Base-by-base conservation (phyloP, 1,140 invertebrate species). In the Brachionus paranguensis region DNA sequence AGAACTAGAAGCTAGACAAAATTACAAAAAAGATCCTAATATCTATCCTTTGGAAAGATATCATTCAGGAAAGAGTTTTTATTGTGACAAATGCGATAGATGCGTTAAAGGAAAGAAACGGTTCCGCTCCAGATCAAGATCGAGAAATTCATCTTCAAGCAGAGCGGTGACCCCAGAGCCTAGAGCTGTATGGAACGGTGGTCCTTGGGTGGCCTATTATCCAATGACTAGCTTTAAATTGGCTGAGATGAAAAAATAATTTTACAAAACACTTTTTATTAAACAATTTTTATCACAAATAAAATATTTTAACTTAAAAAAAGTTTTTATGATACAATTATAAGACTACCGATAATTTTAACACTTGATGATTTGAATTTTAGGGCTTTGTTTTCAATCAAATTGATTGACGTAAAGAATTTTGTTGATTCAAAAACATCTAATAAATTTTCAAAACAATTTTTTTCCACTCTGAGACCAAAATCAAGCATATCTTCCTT, bases 131-230 rank as follows among this genome's bases (percentile, higher is more conserved):
- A 6, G 72, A 50, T 50, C 43, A 50, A 76, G 72, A 76, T 76
- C 72, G 11, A 76, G 72, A 27, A n/a, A 12, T 47, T 47, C 43
- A 27, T 76, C 27, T 12, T 47, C 72, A 76, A 76, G 72, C 47
- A 41, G 72, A 10, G 43, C 12, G 0, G 72, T 76, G 12, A 76
- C 72, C n/a, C 72, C 72, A 29, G 72, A 76, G 12, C 72, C 72
- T 4, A 47, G 72, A 76, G 17, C 72, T 50, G 1, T 50, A 29
- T 76, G 72, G 72, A 76, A 76, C 24, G 72, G 27, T 45, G 72
- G 72, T 50, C 72, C 72, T 76, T 76, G 72, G 72, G 72, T 76
- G 11, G 3, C 43, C 24, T 76, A 76, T 76, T 76, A 76, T 76
- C 72, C 72, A 24, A 50, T 47, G 72, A 76, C 72, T 4, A 47